These are phyloP conservation scores for Salpingus planirostris DNA, from an alignment of 2,888 invertebrate species.

Conservation along the genomic window DNA sequence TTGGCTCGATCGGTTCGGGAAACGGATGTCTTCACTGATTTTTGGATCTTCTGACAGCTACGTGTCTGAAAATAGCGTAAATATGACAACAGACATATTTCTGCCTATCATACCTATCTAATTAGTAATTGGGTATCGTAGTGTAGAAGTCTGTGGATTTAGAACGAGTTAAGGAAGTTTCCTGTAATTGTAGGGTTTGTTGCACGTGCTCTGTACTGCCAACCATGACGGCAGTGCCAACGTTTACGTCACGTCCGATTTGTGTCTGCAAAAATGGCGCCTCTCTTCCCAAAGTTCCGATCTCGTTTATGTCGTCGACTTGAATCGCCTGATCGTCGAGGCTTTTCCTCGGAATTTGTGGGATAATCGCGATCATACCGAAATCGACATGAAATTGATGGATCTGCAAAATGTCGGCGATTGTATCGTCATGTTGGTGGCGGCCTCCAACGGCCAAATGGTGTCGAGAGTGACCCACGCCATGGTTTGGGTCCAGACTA, in stretches of 20 bases:
- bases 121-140: too few relatives aligned
- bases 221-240: too few relatives aligned
- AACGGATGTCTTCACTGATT: conserved; percentile 69
- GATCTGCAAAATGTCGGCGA: conserved; percentile 66
- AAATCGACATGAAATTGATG: conserved; percentile 62
- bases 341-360: conserved; percentile 59
- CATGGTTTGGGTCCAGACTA: conserved; percentile 43
- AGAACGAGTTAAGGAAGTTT: too few relatives aligned
- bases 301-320: conserved; percentile 64
- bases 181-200: conserved; percentile 44
- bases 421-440: conserved; percentile 61
- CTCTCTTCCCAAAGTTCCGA: conserved; percentile 54
- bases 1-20: conserved; percentile 81
- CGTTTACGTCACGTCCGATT: conserved; percentile 66
- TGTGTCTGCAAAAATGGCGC: conserved; percentile 76
- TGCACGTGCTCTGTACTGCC: conserved; percentile 66
- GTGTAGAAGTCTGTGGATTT: too few relatives aligned
- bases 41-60: conserved; percentile 63
- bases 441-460: conserved; percentile 56
- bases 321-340: conserved; percentile 63
- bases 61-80: conserved; percentile 55
- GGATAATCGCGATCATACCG: conserved; percentile 56
- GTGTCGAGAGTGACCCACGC: conserved; percentile 61
- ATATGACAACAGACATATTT: too few relatives aligned
- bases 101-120: too few relatives aligned